Evolutionary conservation across 92 coral and sea anemone species (phyloP).

Genomic region (Galaxea fascicularis): DNA sequence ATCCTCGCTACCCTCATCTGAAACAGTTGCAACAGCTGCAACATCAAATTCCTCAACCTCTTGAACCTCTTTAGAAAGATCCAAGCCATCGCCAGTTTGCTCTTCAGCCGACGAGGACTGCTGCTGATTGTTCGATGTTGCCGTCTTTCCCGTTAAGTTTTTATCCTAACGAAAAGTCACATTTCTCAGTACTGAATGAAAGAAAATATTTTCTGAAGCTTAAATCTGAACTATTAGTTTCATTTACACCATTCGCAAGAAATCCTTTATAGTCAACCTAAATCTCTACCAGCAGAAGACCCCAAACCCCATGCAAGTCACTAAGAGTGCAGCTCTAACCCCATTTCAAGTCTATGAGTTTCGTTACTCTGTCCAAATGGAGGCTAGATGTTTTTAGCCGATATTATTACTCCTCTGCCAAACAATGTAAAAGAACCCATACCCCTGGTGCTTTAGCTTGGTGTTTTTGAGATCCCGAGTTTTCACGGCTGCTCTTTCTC

Average conservation of each 20-base stretch:
- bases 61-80: conserved; percentile 10
- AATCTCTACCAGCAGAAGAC: no score
- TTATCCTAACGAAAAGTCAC: conserved; percentile 2
- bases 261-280: no score
- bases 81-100: not conserved
- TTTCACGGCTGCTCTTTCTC: conserved; percentile 37
- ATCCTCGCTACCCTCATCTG: conserved; percentile 35
- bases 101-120: conserved; percentile 23
- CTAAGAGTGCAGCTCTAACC: no score
- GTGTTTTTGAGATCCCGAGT: conserved; percentile 16
- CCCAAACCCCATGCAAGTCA: no score
- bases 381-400: no score
- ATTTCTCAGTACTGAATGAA: not conserved
- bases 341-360: no score
- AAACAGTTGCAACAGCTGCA: not conserved
- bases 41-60: conserved; percentile 26
- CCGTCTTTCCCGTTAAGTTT: conserved; percentile 15
- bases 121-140: conserved; percentile 16
- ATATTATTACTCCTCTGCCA: not conserved
- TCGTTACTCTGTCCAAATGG: no score
- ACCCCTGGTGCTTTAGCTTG: conserved; percentile 25
- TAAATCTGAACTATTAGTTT: no score
- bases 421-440: not conserved
- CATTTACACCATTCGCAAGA: no score
- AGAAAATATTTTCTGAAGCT: no score